phyloP scores from a whole-genome alignment of 2,888 invertebrate genomes.

The Drosophila phalerata region DNA sequence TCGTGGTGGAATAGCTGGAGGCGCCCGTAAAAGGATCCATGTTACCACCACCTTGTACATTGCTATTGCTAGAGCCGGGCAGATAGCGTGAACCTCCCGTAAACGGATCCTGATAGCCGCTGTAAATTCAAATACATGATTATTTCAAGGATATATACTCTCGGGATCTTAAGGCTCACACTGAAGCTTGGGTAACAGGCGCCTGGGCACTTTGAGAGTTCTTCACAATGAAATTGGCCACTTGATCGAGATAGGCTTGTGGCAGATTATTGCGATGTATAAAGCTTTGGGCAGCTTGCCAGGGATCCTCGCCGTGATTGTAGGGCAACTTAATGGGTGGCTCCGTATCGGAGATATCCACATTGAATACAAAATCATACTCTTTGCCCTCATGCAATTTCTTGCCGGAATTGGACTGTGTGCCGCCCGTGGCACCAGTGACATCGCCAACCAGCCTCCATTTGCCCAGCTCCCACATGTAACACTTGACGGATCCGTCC shows the following conservation, averaged over 20 bases:
- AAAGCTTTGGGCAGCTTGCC: slow-evolving; percentile 95
- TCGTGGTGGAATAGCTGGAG: slow-evolving; percentile 88
- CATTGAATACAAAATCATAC: slow-evolving; percentile 97
- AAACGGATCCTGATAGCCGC: slow-evolving; percentile 88
- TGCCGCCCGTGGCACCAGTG: slow-evolving; percentile 90
- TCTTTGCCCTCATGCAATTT: slow-evolving; percentile 94
- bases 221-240: slow-evolving; percentile 96
- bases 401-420: slow-evolving; percentile 89
- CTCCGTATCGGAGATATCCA: slow-evolving; percentile 96
- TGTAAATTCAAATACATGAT: slow-evolving; percentile 33
- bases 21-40: slow-evolving; percentile 90
- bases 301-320: slow-evolving; percentile 96
- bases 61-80: slow-evolving; percentile 86
- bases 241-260: slow-evolving; percentile 94
- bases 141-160: too few species aligned
- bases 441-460: slow-evolving; percentile 97
- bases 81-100: slow-evolving; percentile 90
- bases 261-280: slow-evolving; percentile 94
- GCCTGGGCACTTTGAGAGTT: slow-evolving; percentile 87
- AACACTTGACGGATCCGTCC: slow-evolving; percentile 91
- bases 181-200: slow-evolving; percentile 46
- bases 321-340: slow-evolving; percentile 96
- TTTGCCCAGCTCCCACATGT: slow-evolving; percentile 90
- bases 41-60: slow-evolving; percentile 83
- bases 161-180: slow-evolving; percentile 27